A percentile compares a stretch with the other conserved stretches of the same genome.
phyloP scores from a whole-genome alignment of 2,113 vertebrate species.

The Oreochromis tanganicae region DNA sequence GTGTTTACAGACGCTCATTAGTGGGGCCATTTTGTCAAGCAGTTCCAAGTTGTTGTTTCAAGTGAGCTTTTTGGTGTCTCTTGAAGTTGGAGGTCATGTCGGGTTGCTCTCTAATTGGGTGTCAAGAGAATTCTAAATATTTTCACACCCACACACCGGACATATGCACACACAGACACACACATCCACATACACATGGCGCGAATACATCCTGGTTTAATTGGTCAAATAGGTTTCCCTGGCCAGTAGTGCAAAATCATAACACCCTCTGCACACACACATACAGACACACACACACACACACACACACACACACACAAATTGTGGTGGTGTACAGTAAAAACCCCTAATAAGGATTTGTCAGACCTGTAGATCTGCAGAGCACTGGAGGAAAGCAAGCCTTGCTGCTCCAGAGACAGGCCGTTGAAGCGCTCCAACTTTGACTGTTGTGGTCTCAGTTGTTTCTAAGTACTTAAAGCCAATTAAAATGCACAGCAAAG shows the following conservation, averaged over 20 bases:
- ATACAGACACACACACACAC: background rate
- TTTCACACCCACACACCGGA: constrained; percentile 40
- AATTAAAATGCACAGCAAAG: constrained; percentile 52
- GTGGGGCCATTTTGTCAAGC: constrained; percentile 56
- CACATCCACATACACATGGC: background rate
- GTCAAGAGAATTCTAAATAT: constrained; percentile 72
- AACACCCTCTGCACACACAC: background rate
- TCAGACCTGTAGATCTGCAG: constrained; percentile 41
- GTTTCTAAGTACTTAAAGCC: constrained; percentile 8
- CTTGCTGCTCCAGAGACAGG: constrained; percentile 15
- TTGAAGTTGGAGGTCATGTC: constrained; percentile 60
- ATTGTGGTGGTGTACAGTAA: constrained; percentile 33
- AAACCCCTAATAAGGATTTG: constrained; percentile 57
- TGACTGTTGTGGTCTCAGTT: constrained; percentile 1
- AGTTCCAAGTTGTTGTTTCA: constrained; percentile 59
- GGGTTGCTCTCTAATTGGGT: constrained; percentile 70
- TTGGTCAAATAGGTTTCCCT: constrained; percentile 64
- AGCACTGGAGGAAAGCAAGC: constrained; percentile 19
- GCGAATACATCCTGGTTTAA: constrained; percentile 62
- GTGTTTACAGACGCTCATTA: constrained; percentile 58
- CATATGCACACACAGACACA: background rate
- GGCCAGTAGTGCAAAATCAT: constrained; percentile 37
- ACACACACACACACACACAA: background rate
- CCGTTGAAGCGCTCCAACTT: constrained; percentile 1
- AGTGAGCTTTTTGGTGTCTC: constrained; percentile 55